Percentiles rank a stretch among this genome's conserved stretches.
Evolutionary conservation across 2,797 vertebrate species (phyloP).

Genomic region (Cynopterus sphinx): DNA sequence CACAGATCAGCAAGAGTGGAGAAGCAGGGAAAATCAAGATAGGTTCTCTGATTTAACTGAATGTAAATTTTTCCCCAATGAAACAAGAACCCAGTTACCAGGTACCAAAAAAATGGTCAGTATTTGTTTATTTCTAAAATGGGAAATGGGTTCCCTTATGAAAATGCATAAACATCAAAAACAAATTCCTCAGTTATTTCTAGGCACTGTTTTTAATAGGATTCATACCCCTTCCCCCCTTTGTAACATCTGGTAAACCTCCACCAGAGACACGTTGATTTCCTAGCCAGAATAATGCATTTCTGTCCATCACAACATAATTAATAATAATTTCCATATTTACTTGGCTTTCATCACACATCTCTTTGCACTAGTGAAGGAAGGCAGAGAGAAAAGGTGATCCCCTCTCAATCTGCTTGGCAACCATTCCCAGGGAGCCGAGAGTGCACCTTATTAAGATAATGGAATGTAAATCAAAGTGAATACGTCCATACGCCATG

Average conservation of each 20-base stretch:
- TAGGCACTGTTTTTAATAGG: not conserved
- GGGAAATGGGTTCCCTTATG: not conserved
- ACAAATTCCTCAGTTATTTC: not conserved
- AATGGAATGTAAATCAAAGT: not conserved
- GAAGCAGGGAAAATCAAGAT: not conserved
- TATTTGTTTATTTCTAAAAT: not conserved
- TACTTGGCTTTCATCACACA: not conserved
- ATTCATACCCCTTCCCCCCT: not conserved
- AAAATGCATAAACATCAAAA: not conserved
- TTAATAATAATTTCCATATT: constrained; percentile 29
- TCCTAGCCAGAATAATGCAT: not conserved
- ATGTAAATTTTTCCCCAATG: not conserved
- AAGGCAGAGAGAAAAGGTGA: not conserved
- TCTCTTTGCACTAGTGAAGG: not conserved
- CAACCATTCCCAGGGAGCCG: not conserved
- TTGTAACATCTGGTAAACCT: not conserved
- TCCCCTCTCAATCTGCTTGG: not conserved
- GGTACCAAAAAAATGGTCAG: not conserved
- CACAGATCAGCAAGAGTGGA: not conserved
- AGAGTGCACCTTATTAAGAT: not conserved
- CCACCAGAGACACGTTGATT: not conserved
- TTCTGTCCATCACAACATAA: not conserved
- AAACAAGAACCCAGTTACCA: not conserved
- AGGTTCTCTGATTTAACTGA: not conserved
- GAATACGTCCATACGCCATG: not conserved